phyloP scores from a whole-genome alignment of 2,113 vertebrate genomes.

The Cyanistes caeruleus region DNA sequence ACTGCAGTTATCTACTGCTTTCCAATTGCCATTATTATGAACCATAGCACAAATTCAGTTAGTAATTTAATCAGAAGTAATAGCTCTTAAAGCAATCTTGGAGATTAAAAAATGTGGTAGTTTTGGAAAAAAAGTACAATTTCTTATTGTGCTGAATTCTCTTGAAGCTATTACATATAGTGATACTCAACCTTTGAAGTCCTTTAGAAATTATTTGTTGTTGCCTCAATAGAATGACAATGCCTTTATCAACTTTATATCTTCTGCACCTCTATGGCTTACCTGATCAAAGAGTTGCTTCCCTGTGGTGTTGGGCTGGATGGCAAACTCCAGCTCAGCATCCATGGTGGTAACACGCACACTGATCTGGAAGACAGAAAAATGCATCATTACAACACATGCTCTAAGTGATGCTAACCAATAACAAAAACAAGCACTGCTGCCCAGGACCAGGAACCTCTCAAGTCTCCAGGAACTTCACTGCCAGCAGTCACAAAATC shows the following conservation, averaged over 20 bases:
- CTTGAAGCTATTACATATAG: neutral
- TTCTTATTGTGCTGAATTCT: neutral
- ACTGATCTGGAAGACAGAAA: conserved; percentile 82
- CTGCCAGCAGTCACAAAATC: neutral
- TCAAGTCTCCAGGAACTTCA: neutral
- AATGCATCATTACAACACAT: neutral
- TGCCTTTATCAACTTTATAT: neutral
- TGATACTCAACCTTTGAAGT: neutral
- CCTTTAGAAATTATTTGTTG: neutral
- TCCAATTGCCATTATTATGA: neutral
- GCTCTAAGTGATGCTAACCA: neutral
- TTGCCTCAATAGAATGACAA: neutral
- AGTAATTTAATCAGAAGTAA: neutral
- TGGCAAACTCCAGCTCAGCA: conserved; percentile 97
- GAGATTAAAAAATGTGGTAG: neutral
- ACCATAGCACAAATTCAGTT: neutral
- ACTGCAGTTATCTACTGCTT: neutral
- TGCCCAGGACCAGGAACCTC: neutral
- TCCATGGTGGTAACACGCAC: conserved; percentile 97
- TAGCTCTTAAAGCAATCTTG: neutral
- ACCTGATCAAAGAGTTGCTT: conserved; percentile 98
- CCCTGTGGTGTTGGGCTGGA: conserved; percentile 95
- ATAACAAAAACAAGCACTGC: neutral
- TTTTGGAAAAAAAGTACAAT: neutral
- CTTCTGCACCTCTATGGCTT: neutral